These are phyloP conservation scores for Laothoe populi DNA, from an alignment of 2,888 invertebrate genomes.

Conservation along the genomic window DNA sequence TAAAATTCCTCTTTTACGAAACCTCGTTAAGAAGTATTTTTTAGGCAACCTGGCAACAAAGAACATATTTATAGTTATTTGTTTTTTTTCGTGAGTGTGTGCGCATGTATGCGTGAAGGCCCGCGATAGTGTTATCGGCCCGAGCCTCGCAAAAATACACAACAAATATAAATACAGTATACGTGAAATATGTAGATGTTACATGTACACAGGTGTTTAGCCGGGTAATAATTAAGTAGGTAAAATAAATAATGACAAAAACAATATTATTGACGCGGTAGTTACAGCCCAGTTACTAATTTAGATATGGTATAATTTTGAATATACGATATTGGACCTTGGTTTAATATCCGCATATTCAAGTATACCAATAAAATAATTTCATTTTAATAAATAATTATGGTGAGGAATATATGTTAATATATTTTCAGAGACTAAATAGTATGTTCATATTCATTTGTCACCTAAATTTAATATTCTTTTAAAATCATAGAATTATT, in stretches of 20 bases:
- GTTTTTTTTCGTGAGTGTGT: slow-evolving; percentile 49
- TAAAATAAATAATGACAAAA: slow-evolving; percentile 48
- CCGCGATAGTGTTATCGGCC: slow-evolving; percentile 79
- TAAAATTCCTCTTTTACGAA: neutral
- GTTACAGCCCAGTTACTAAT: neutral
- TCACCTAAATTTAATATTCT: too few species aligned
- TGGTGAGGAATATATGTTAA: too few species aligned
- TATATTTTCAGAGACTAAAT: too few species aligned
- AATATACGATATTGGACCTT: neutral
- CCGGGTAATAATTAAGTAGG: slow-evolving; percentile 52
- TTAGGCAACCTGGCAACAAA: slow-evolving; percentile 74
- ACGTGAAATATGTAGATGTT: slow-evolving; percentile 39
- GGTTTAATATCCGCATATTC: too few species aligned
- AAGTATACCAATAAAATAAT: too few species aligned
- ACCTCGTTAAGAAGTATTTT: slow-evolving; percentile 36
- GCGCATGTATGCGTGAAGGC: slow-evolving; percentile 69
- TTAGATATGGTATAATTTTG: neutral
- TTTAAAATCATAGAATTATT: too few species aligned
- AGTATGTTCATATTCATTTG: too few species aligned
- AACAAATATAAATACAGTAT: slow-evolving; percentile 62
- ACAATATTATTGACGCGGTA: slow-evolving; percentile 1
- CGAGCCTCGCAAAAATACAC: slow-evolving; percentile 82
- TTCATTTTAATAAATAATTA: too few species aligned
- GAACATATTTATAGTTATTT: slow-evolving; percentile 47
- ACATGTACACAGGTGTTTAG: slow-evolving; percentile 49